These are phyloP conservation scores for Antennarius striatus DNA, from an alignment of 2,113 vertebrate genomes.

Conservation along the genomic window DNA sequence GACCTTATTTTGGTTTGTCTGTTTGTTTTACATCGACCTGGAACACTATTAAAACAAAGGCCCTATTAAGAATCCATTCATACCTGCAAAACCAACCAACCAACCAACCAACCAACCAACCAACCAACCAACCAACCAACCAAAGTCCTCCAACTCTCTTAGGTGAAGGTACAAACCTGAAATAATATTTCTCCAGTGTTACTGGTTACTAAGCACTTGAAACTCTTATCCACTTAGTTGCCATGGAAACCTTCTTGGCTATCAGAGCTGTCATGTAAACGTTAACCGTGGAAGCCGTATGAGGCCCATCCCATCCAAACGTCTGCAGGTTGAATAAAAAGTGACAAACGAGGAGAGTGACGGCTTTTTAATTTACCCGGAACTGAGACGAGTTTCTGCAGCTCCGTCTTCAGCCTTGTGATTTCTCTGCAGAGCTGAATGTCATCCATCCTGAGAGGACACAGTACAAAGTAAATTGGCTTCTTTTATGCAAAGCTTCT, in stretches of 20 bases:
- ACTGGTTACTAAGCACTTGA: not conserved
- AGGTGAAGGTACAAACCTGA: no score
- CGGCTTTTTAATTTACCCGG: conserved; percentile 75
- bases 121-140: no score
- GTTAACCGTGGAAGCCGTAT: not conserved
- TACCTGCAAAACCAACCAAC: no score
- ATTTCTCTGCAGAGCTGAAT: conserved; percentile 91
- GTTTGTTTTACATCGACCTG: no score
- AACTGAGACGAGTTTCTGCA: conserved; percentile 82
- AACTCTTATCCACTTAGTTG: conserved; percentile 16
- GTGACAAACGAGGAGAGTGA: not conserved
- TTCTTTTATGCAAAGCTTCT: no score
- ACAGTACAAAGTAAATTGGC: not conserved
- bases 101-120: no score
- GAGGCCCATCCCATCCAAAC: not conserved
- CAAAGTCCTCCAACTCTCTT: no score
- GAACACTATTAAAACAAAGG: no score
- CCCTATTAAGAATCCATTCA: no score
- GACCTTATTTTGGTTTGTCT: no score
- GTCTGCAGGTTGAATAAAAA: not conserved
- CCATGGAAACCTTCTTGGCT: conserved; percentile 24
- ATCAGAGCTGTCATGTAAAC: conserved; percentile 12
- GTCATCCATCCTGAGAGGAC: conserved; percentile 87
- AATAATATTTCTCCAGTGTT: no score
- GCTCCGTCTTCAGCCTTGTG: conserved; percentile 86